A percentile compares a stretch with the other conserved stretches of the same genome.
phyloP scores from a whole-genome alignment of 2,888 invertebrate species.

The Drosophila affinis region DNA sequence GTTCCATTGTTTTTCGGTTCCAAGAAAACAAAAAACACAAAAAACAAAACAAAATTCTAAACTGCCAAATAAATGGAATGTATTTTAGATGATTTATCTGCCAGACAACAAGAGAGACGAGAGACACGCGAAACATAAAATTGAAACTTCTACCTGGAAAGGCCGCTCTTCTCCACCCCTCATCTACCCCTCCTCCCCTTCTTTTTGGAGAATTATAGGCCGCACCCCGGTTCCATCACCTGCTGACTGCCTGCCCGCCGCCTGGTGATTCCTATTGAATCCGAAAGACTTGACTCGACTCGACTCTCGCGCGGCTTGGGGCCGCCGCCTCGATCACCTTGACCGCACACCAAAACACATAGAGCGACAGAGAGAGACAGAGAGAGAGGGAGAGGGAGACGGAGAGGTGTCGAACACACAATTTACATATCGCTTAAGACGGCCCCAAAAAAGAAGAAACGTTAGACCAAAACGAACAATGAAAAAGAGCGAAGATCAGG shows the following conservation, averaged over 20 bases:
- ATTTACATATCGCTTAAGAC: conserved; percentile 58
- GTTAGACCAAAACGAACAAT: conserved; percentile 9
- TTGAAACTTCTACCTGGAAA: conserved; percentile 70
- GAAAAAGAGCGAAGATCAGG: conserved; percentile 21
- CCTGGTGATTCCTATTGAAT: conserved; percentile 43
- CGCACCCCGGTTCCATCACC: conserved; percentile 49
- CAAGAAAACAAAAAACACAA: conserved; percentile 29
- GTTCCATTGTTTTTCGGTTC: conserved; percentile 50
- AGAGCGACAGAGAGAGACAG: conserved; percentile 11
- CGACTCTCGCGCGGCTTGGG: conserved; percentile 2
- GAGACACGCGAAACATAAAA: conserved; percentile 28
- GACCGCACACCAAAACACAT: conserved; percentile 56
- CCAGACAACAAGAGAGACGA: conserved; percentile 15
- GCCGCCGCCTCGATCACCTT: conserved; percentile 58
- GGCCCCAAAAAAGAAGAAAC: conserved; percentile 15
- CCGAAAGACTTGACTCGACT: conserved; percentile 30
- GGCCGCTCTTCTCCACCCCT: conserved; percentile 3
- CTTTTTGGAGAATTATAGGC: conserved; percentile 4
- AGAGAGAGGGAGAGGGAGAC: background rate
- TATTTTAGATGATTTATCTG: conserved; percentile 68
- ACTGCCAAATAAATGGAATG: conserved; percentile 60
- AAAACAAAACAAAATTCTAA: conserved; percentile 57
- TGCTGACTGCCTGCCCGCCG: conserved; percentile 25
- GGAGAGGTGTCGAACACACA: conserved; percentile 9
- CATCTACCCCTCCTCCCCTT: background rate